Conservation (phyloP, 2,888 invertebrate genomes). For the Patella caerulea region DNA sequence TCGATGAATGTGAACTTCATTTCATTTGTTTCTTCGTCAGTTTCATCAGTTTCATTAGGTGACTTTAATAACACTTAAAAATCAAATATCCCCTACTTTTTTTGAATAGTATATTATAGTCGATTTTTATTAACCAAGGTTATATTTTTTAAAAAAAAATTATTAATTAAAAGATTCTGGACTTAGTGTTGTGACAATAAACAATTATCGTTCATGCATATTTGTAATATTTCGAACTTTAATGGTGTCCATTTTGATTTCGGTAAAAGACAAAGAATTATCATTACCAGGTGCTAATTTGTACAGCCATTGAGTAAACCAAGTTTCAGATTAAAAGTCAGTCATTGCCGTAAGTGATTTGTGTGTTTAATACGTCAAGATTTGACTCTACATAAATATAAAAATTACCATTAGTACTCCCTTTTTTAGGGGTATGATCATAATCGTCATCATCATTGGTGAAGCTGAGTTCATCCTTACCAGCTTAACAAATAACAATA, state of each 20-base stretch:
- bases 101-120: too few relatives aligned
- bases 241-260: background rate
- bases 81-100: too few relatives aligned
- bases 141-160: too few relatives aligned
- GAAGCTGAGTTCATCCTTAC: slow-evolving; percentile 4
- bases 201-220: background rate
- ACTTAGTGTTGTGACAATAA: too few relatives aligned
- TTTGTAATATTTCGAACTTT: background rate
- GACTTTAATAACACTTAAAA: too few relatives aligned
- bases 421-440: background rate
- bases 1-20: too few relatives aligned
- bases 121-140: too few relatives aligned
- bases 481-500: background rate
- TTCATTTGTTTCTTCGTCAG: too few relatives aligned
- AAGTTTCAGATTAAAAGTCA: background rate
- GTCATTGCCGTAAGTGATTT: background rate
- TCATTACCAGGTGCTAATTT: background rate
- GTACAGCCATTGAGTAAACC: background rate
- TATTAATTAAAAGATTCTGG: too few relatives aligned
- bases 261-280: slow-evolving; percentile 1
- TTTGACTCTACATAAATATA: slow-evolving; percentile 1
- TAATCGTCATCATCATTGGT: background rate
- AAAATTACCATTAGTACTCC: slow-evolving; percentile 2
- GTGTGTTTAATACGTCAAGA: slow-evolving; percentile 1
- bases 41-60: too few relatives aligned